Evolutionary conservation across 1,140 invertebrate species (phyloP).

Genomic region (Globodera ellingtonae): DNA sequence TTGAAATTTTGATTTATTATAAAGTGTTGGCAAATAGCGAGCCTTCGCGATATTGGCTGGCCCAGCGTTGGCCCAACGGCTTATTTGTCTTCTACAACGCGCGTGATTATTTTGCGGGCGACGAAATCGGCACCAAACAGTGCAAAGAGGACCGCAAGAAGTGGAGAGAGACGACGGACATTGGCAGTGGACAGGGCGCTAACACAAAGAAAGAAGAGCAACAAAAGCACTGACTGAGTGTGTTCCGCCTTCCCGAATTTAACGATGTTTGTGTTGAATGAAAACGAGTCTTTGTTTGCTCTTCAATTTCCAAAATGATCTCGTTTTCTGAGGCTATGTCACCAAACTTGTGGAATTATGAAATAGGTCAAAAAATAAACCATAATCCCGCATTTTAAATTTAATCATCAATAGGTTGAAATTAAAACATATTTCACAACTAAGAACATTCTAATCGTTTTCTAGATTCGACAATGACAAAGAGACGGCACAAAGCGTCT

Average conservation of each 20-base stretch:
- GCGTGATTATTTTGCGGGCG: background rate
- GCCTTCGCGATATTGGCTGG: background rate
- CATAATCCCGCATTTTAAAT: too few relatives aligned
- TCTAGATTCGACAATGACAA: conserved; percentile 50
- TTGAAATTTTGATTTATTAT: background rate
- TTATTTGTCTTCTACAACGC: background rate
- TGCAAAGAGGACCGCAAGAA: background rate
- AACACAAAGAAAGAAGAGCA: background rate
- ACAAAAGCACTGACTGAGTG: background rate
- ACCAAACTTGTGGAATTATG: too few relatives aligned
- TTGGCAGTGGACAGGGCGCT: background rate
- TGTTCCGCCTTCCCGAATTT: too few relatives aligned
- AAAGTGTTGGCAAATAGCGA: background rate
- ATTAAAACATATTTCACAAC: too few relatives aligned
- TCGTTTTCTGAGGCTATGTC: too few relatives aligned
- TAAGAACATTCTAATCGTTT: too few relatives aligned
- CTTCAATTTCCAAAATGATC: too few relatives aligned
- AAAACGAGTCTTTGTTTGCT: too few relatives aligned
- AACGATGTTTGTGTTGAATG: too few relatives aligned
- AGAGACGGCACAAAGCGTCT: conserved; percentile 52
- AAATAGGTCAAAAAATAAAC: too few relatives aligned
- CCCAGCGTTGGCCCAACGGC: background rate
- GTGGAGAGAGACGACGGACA: background rate
- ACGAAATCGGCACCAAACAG: background rate
- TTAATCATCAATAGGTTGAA: too few relatives aligned